A percentile compares a stretch with the other conserved stretches of the same genome.
These are phyloP conservation scores for Drosophila equinoxialis DNA, from an alignment of 1,140 invertebrate genomes.

Conservation along the genomic window DNA sequence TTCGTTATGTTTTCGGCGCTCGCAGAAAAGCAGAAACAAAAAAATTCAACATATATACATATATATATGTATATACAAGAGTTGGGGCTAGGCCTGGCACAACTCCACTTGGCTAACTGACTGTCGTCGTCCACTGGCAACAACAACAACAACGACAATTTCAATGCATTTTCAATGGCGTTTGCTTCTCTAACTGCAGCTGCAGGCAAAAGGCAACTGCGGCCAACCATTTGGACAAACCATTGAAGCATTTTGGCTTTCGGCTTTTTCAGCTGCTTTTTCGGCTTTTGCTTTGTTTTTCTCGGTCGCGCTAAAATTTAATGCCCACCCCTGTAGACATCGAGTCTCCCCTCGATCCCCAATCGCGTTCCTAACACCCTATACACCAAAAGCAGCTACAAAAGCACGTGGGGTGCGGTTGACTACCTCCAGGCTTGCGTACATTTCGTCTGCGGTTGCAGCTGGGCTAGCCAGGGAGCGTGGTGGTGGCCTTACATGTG, in stretches of 20 bases:
- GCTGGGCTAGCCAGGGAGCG: slow-evolving; percentile 20
- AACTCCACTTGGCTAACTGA: slow-evolving; percentile 69
- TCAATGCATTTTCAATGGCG: slow-evolving; percentile 74
- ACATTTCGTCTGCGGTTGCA: slow-evolving; percentile 56
- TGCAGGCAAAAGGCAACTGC: slow-evolving; percentile 70
- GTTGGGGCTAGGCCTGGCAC: slow-evolving; percentile 39
- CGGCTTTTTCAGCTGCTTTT: slow-evolving; percentile 36
- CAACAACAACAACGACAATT: slow-evolving; percentile 35
- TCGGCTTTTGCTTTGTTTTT: slow-evolving; percentile 36
- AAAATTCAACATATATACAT: slow-evolving; percentile 15
- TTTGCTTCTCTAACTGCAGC: slow-evolving; percentile 63
- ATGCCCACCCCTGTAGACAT: slow-evolving; percentile 45
- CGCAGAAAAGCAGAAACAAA: slow-evolving; percentile 41
- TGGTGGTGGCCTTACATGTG: slow-evolving; percentile 52
- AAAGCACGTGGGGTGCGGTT: slow-evolving; percentile 76
- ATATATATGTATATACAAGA: slow-evolving; percentile 20
- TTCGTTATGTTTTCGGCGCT: slow-evolving; percentile 80
- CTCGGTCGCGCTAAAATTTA: slow-evolving; percentile 60
- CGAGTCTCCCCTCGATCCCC: neutral
- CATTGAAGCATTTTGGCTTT: slow-evolving; percentile 59
- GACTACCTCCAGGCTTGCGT: slow-evolving; percentile 30
- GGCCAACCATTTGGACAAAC: slow-evolving; percentile 67
- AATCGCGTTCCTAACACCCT: neutral
- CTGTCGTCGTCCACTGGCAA: slow-evolving; percentile 35
- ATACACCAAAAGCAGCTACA: neutral